Percentiles rank a stretch among this genome's conserved stretches.
These are phyloP conservation scores for Apodemia mormo DNA, from an alignment of 2,888 invertebrate species.

Conservation along the genomic window DNA sequence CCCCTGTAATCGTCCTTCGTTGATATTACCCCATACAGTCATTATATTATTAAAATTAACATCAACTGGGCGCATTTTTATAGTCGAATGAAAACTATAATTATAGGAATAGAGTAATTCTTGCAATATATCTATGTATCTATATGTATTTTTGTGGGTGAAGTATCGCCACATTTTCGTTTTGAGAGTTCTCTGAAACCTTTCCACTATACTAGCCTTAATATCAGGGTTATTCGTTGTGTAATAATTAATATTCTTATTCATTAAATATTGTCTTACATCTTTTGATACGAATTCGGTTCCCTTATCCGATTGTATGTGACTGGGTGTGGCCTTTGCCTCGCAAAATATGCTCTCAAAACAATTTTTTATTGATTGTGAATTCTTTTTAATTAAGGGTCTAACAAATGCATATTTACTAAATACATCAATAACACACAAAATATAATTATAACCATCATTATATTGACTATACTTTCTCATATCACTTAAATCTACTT, in stretches of 20 bases:
- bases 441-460: slow-evolving; percentile 28
- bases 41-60: too few species aligned
- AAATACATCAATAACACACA: slow-evolving; percentile 40
- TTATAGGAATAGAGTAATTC: too few species aligned
- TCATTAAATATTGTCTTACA: slow-evolving; percentile 31
- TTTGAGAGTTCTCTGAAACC: too few species aligned
- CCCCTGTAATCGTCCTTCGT: too few species aligned
- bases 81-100: too few species aligned
- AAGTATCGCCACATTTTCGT: too few species aligned
- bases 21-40: too few species aligned
- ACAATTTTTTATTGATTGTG: slow-evolving; percentile 31
- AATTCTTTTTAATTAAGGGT: slow-evolving; percentile 34
- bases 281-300: slow-evolving; percentile 39
- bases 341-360: slow-evolving; percentile 38
- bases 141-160: too few species aligned
- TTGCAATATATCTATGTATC: too few species aligned
- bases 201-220: too few species aligned
- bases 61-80: too few species aligned
- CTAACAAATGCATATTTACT: slow-evolving; percentile 37
- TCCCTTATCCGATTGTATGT: slow-evolving; percentile 34
- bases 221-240: too few species aligned
- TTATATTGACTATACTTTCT: slow-evolving; percentile 4
- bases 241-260: slow-evolving; percentile 9
- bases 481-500: slow-evolving; percentile 12
- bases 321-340: slow-evolving; percentile 30